Percentiles rank a stretch among this genome's conserved stretches.
These are phyloP conservation scores for Psittacula derbiana DNA, from an alignment of 2,797 vertebrate species.

Conservation along the genomic window DNA sequence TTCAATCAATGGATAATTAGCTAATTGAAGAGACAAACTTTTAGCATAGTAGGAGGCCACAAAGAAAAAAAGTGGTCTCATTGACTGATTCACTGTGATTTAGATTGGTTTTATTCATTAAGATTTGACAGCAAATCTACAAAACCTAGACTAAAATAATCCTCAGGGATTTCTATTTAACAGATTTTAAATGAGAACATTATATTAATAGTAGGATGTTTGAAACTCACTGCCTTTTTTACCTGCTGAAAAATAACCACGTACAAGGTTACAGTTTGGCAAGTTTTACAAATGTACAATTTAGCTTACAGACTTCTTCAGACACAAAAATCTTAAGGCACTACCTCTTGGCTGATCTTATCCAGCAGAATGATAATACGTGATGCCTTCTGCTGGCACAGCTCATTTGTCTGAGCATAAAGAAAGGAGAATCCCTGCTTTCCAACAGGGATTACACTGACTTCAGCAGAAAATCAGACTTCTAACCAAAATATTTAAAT, in stretches of 20 bases:
- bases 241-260: neutral
- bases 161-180: neutral
- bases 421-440: neutral
- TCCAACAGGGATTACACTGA: neutral
- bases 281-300: fast-evolving
- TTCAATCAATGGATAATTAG: neutral
- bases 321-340: neutral
- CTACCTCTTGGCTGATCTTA: neutral
- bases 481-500: conserved; percentile 39
- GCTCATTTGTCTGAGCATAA: neutral
- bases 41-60: neutral
- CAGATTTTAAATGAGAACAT: neutral
- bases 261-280: neutral
- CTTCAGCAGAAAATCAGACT: conserved; percentile 4
- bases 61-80: neutral
- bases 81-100: neutral
- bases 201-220: neutral
- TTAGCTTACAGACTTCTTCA: neutral
- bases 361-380: neutral
- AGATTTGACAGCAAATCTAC: neutral
- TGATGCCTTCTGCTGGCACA: neutral
- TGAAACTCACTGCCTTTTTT: neutral
- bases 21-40: neutral
- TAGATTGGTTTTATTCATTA: neutral
- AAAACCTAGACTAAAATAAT: neutral